A percentile compares a stretch with the other conserved stretches of the same genome.
These are phyloP conservation scores for Tragelaphus scriptus DNA, from an alignment of 2,113 vertebrate species.

Conservation along the genomic window DNA sequence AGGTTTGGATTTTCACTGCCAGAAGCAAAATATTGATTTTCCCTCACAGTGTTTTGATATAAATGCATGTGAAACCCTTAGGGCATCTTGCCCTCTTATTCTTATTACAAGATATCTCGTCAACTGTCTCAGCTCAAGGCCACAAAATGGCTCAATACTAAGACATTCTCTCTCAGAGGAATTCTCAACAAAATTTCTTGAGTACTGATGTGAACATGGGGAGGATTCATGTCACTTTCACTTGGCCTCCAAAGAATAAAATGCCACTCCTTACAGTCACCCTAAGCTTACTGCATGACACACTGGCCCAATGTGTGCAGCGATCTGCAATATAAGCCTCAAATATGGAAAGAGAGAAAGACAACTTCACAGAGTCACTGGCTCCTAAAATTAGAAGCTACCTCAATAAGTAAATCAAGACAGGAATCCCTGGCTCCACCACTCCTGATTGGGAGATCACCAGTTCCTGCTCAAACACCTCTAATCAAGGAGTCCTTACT, in stretches of 20 bases:
- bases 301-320: too few species aligned
- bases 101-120: neutral
- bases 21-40: conserved; percentile 55
- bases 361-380: neutral
- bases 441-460: neutral
- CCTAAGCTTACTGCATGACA: neutral
- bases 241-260: conserved; percentile 44
- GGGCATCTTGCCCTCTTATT: conserved; percentile 43
- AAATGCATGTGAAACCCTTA: neutral
- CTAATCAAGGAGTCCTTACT: neutral
- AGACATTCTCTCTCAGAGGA: neutral
- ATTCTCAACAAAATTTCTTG: conserved; percentile 49
- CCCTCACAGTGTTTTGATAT: conserved; percentile 35
- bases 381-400: neutral
- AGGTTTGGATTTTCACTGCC: conserved; percentile 42
- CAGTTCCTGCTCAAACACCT: neutral
- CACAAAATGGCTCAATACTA: conserved; percentile 16
- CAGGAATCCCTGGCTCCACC: too few species aligned
- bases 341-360: neutral
- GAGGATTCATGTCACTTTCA: conserved; percentile 37
- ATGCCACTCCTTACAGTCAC: neutral
- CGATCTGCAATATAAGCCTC: neutral
- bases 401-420: neutral
- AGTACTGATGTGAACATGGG: neutral
- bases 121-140: conserved; percentile 39